A percentile compares a stretch with the other conserved stretches of the same genome.
Conservation (phyloP, 2,113 vertebrate genomes). For the Heloderma charlesbogerti region DNA sequence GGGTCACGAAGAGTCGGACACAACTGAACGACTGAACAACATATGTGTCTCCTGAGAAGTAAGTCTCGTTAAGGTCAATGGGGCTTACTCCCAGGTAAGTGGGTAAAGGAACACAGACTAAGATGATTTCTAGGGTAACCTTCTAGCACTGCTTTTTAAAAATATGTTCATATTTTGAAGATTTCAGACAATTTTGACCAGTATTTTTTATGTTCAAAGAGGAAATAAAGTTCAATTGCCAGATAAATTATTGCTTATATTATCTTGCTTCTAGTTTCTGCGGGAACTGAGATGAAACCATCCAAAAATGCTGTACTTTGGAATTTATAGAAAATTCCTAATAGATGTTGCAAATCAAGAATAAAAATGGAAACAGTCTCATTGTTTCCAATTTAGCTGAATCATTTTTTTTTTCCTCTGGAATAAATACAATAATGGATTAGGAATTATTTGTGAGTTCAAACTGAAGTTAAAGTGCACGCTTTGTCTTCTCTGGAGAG, state of each 20-base stretch:
- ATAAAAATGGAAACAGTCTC: constrained; percentile 27
- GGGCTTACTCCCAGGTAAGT: not conserved
- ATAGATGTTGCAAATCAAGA: constrained; percentile 45
- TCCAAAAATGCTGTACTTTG: not conserved
- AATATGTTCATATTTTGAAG: not conserved
- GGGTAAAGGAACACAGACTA: not conserved
- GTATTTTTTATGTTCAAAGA: not conserved
- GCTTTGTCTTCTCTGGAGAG: constrained; percentile 16
- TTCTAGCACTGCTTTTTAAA: not conserved
- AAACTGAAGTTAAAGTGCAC: constrained; percentile 61
- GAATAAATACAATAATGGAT: constrained; percentile 29
- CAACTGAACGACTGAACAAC: too few species aligned
- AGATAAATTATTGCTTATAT: not conserved
- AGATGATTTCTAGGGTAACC: not conserved
- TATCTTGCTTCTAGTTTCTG: not conserved
- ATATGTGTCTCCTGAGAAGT: too few species aligned
- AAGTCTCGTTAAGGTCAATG: not conserved
- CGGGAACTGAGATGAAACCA: constrained; percentile 14
- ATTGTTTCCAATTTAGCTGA: constrained; percentile 19
- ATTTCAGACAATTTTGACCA: not conserved
- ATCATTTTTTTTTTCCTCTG: not conserved
- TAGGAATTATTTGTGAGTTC: constrained; percentile 52
- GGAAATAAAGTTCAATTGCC: too few species aligned
- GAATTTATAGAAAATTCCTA: constrained; percentile 40
- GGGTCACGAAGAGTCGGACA: too few species aligned